Evolutionary conservation across 2,888 invertebrate genomes (phyloP), one percentile per base, ranked within the genome.

Genomic region (Mimumesa dahlbomi): DNA sequence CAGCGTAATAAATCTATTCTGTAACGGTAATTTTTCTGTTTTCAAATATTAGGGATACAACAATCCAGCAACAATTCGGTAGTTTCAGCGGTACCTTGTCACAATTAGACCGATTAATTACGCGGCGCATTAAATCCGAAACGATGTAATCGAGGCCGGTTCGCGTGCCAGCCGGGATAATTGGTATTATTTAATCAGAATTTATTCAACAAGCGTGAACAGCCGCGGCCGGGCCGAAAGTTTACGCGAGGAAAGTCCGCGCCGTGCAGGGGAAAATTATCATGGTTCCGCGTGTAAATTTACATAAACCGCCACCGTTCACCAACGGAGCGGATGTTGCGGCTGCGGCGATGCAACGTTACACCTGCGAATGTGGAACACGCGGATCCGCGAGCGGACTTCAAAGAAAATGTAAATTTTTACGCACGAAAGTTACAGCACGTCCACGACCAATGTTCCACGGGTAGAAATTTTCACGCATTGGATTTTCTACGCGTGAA

Each of bases 301-400:
- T 66, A 43, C 72, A 72, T 72, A 73, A 57, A 66, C 72, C 71
- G 53, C 56, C n/a, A n/a, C n/a, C n/a, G n/a, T n/a, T n/a, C n/a
- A n/a, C n/a, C n/a, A n/a, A n/a, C n/a, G n/a, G n/a, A n/a, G 21
- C 58, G 54, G 40, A 59, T 50, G 48, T 38, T 61, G 65, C 43
- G 52, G 52, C 48, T 61, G 65, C 43, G 52, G 52, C 48, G n/a
- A 34, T 36, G 36, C 38, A 19, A 29, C 53, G 46, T 43, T 34
- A 25, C 49, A 54, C 38, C 54, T 68, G 61, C n/a, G 57, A n/a
- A n/a, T n/a, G n/a, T n/a, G n/a, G n/a, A n/a, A n/a, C n/a, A n/a
- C n/a, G n/a, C n/a, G n/a, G n/a, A n/a, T n/a, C n/a, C n/a, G n/a
- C n/a, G n/a, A n/a, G n/a, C n/a, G n/a, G n/a, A n/a, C n/a, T n/a